A percentile compares a stretch with the other conserved stretches of the same genome.
These are phyloP conservation scores for Drosophila saltans DNA, from an alignment of 1,140 invertebrate species.

Conservation along the genomic window DNA sequence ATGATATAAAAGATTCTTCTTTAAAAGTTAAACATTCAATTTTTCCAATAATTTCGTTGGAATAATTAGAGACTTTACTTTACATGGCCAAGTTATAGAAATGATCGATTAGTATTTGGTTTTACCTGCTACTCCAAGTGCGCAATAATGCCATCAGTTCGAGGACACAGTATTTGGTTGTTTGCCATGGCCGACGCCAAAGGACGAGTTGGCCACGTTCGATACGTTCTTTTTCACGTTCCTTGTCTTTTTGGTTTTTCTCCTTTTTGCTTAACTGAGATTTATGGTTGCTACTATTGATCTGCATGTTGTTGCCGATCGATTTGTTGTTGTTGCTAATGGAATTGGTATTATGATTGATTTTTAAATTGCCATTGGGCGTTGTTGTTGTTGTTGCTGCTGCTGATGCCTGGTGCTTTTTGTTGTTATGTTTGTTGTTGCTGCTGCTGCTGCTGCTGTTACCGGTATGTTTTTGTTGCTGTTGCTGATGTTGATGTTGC, in stretches of 20 bases:
- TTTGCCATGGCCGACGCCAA: slow-evolving; percentile 93
- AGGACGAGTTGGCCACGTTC: slow-evolving; percentile 89
- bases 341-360: slow-evolving; percentile 26
- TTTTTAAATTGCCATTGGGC: slow-evolving; percentile 35
- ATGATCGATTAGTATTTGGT: neutral
- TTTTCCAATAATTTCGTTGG: no score
- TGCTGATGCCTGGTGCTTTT: slow-evolving; percentile 28
- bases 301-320: slow-evolving; percentile 1
- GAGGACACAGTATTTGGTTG: slow-evolving; percentile 92
- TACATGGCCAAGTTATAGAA: no score
- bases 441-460: slow-evolving; percentile 6
- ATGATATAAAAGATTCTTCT: no score
- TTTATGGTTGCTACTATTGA: neutral
- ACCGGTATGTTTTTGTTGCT: slow-evolving; percentile 20
- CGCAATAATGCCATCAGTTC: slow-evolving; percentile 88
- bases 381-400: slow-evolving; percentile 22
- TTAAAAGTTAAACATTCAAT: no score
- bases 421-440: slow-evolving; percentile 36
- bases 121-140: slow-evolving; percentile 85
- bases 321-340: slow-evolving; percentile 4
- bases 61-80: no score
- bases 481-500: slow-evolving; percentile 18
- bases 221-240: slow-evolving; percentile 82
- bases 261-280: slow-evolving; percentile 64
- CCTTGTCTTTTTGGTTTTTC: slow-evolving; percentile 82